Conservation (phyloP, 2,113 vertebrate species). For the Pleuronectes platessa region DNA sequence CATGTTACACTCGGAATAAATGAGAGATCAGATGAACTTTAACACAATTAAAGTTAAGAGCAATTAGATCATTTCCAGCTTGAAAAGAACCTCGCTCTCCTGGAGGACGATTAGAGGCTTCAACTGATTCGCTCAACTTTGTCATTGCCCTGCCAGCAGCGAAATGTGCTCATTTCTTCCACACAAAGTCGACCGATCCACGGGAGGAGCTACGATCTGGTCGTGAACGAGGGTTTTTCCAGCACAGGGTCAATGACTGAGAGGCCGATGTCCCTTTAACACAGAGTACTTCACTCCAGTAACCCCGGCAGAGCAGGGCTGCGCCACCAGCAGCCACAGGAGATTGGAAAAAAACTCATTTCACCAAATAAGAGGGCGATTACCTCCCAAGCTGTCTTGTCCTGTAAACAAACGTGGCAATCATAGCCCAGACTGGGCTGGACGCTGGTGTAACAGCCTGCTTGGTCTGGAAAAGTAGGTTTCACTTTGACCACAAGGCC, state of each 20-base stretch:
- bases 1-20: neutral
- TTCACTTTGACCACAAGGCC: neutral
- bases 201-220: slow-evolving; percentile 14
- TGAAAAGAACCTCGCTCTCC: neutral
- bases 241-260: slow-evolving; percentile 53
- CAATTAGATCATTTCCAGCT: slow-evolving; percentile 28
- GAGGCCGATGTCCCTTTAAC: slow-evolving; percentile 24
- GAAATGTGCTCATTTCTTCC: slow-evolving; percentile 19
- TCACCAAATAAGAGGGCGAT: slow-evolving; percentile 31
- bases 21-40: slow-evolving; percentile 16
- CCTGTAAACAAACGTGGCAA: slow-evolving; percentile 34
- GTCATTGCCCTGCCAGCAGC: neutral
- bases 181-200: neutral
- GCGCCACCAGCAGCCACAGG: slow-evolving; percentile 18
- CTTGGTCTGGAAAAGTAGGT: slow-evolving; percentile 20
- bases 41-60: slow-evolving; percentile 12
- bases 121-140: neutral
- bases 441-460: neutral
- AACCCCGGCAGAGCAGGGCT: slow-evolving; percentile 11
- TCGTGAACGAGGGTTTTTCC: slow-evolving; percentile 15
- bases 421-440: neutral
- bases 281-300: slow-evolving; percentile 36
- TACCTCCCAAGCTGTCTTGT: slow-evolving; percentile 21
- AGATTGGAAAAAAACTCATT: slow-evolving; percentile 21
- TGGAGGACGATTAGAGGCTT: slow-evolving; percentile 8